These are phyloP conservation scores for Fragum fragum DNA, from an alignment of 2,888 invertebrate species.

Conservation along the genomic window DNA sequence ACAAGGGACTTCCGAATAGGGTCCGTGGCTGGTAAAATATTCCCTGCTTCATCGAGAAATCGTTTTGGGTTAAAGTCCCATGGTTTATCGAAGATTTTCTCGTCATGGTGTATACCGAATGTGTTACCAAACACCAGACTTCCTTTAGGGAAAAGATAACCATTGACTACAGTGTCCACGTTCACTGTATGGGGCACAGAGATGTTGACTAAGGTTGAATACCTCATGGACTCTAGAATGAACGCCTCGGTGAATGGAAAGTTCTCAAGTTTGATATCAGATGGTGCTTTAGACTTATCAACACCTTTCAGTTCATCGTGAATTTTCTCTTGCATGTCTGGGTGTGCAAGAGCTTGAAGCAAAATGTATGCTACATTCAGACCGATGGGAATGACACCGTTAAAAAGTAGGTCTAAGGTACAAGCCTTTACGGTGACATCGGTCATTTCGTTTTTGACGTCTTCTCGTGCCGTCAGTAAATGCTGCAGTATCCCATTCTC, in stretches of 20 bases:
- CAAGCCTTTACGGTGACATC: background rate
- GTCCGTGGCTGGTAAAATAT: background rate
- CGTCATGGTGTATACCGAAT: constrained; percentile 19
- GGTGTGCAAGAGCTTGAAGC: constrained; percentile 8
- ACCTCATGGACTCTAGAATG: constrained; percentile 1
- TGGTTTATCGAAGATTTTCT: background rate
- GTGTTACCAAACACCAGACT: background rate
- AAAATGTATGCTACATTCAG: background rate
- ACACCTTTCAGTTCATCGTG: constrained; percentile 10
- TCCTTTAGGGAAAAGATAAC: constrained; percentile 1
- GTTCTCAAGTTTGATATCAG: background rate
- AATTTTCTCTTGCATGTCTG: constrained; percentile 12
- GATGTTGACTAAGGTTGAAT: background rate
- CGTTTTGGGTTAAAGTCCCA: constrained; percentile 3
- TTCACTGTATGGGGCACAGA: background rate
- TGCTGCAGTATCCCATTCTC: constrained; percentile 10
- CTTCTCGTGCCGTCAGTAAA: background rate
- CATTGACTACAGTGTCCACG: constrained; percentile 19
- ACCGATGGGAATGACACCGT: background rate
- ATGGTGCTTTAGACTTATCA: background rate
- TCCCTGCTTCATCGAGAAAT: constrained; percentile 10
- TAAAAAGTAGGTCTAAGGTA: constrained; percentile 8
- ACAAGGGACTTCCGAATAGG: background rate
- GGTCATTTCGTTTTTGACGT: background rate
- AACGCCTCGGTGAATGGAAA: constrained; percentile 3